Evolutionary conservation across 2,888 invertebrate genomes (phyloP).

Genomic region (Dendrolimus houi): DNA sequence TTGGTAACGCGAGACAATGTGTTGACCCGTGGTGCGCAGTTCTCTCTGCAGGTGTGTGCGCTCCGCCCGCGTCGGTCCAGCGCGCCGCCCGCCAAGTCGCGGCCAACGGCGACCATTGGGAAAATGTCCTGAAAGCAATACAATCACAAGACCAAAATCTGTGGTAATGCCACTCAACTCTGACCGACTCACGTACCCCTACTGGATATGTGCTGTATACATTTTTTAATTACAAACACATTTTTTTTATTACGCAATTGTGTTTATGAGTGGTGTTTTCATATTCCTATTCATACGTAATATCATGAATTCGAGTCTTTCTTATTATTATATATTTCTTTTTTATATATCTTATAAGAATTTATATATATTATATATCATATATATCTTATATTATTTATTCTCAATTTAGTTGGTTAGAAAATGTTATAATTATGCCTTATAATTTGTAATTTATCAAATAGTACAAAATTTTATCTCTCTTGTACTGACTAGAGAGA

Average conservation of each 20-base stretch:
- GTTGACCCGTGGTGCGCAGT: slow-evolving; percentile 74
- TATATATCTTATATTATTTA: background rate
- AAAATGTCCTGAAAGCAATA: slow-evolving; percentile 78
- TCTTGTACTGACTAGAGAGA: no score
- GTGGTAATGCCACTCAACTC: slow-evolving; percentile 67
- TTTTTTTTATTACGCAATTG: slow-evolving; percentile 9
- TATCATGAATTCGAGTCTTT: background rate
- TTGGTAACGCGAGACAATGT: slow-evolving; percentile 38
- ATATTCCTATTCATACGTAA: no score
- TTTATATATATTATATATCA: no score
- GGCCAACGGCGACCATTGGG: slow-evolving; percentile 80
- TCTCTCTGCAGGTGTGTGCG: slow-evolving; percentile 65
- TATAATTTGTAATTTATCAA: background rate
- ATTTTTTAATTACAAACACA: slow-evolving; percentile 45
- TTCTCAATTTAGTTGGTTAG: background rate
- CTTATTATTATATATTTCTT: background rate
- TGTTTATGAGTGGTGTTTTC: no score
- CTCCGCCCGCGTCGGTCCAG: slow-evolving; percentile 54
- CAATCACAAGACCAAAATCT: slow-evolving; percentile 71
- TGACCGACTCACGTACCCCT: slow-evolving; percentile 37
- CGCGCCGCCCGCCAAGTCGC: slow-evolving; percentile 78
- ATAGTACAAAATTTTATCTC: no score
- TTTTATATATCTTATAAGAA: no score
- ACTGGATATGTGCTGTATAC: slow-evolving; percentile 66
- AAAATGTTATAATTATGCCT: background rate